phyloP scores from a whole-genome alignment of 2,113 vertebrate species.

The Ptychochromis oligacanthus region DNA sequence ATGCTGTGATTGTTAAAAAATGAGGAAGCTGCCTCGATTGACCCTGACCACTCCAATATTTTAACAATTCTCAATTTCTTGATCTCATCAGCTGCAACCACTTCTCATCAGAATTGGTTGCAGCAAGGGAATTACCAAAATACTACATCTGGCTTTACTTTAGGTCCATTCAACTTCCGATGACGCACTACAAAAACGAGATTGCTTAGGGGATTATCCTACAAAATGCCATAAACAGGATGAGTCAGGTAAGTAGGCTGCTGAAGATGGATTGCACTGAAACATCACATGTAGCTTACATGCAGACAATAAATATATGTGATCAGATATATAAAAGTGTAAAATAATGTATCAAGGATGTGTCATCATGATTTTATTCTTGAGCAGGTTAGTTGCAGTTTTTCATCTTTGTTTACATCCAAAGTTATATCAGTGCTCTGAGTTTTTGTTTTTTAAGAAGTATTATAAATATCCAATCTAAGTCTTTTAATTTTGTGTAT shows the following conservation, averaged over 20 bases:
- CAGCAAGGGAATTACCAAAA: constrained; percentile 7
- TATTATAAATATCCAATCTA: neutral
- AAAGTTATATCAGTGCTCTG: neutral
- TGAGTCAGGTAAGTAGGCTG: constrained; percentile 32
- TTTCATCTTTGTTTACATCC: neutral
- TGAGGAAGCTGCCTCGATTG: constrained; percentile 11
- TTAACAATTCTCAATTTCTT: neutral
- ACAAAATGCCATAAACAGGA: constrained; percentile 37
- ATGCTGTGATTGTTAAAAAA: constrained; percentile 29
- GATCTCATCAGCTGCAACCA: constrained; percentile 27
- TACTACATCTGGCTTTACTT: constrained; percentile 16
- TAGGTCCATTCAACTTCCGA: neutral
- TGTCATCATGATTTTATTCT: neutral
- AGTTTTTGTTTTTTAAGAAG: neutral
- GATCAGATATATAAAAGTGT: neutral
- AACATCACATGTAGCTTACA: neutral
- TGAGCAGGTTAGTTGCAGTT: neutral
- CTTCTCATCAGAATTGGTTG: constrained; percentile 7
- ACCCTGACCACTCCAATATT: constrained; percentile 11
- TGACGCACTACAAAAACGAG: constrained; percentile 36
- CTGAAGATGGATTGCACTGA: constrained; percentile 17
- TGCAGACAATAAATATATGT: neutral
- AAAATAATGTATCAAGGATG: neutral
- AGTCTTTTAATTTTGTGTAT: neutral
- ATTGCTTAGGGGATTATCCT: constrained; percentile 43